Percentiles rank a stretch among this genome's conserved stretches.
Conservation (phyloP, 2,888 invertebrate species). For the Phoenoteleia sp. region DNA sequence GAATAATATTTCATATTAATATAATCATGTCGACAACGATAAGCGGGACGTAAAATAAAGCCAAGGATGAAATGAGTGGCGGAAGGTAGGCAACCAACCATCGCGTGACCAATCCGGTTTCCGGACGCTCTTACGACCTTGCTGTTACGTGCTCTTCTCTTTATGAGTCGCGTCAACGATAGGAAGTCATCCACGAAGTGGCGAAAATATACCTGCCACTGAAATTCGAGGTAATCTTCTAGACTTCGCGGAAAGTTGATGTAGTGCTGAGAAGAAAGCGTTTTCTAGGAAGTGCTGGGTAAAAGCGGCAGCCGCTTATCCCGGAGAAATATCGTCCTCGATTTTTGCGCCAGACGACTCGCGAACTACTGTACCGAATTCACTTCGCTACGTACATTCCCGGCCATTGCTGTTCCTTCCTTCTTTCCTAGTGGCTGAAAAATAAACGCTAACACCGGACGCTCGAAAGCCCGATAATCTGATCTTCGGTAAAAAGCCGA, state of each 20-base stretch:
- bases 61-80: slow-evolving; percentile 47
- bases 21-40: slow-evolving; percentile 4
- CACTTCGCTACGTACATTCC: too few relatives aligned
- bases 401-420: too few relatives aligned
- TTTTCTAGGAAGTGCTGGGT: too few relatives aligned
- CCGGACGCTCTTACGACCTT: slow-evolving; percentile 61
- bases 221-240: slow-evolving; percentile 60
- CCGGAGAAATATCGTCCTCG: slow-evolving; percentile 39
- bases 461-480: slow-evolving; percentile 53
- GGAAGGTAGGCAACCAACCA: slow-evolving; percentile 29
- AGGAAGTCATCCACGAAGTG: slow-evolving; percentile 63
- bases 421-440: slow-evolving; percentile 10
- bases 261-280: slow-evolving; percentile 51
- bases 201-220: slow-evolving; percentile 55
- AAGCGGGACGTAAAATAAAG: slow-evolving; percentile 33
- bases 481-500: slow-evolving; percentile 47
- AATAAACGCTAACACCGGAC: slow-evolving; percentile 35
- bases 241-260: slow-evolving; percentile 51
- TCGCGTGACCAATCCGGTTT: slow-evolving; percentile 64
- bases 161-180: slow-evolving; percentile 69
- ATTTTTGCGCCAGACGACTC: slow-evolving; percentile 29
- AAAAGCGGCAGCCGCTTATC: too few relatives aligned
- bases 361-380: slow-evolving; percentile 21
- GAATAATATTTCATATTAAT: slow-evolving; percentile 16
- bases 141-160: slow-evolving; percentile 61